phyloP scores from a whole-genome alignment of 2,797 vertebrate genomes.

The Tauraco hartlaubi region DNA sequence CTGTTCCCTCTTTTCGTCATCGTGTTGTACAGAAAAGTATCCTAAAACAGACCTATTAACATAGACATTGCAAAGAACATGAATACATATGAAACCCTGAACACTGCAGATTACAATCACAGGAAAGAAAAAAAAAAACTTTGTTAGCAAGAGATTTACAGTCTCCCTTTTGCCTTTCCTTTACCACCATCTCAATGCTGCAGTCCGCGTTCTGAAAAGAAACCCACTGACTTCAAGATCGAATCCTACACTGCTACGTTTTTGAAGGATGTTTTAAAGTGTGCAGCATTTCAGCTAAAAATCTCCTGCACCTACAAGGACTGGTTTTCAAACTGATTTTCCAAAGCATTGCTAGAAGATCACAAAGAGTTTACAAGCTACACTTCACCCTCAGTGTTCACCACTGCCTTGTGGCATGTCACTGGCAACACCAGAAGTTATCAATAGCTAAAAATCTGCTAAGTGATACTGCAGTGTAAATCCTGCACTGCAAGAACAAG shows the following conservation, averaged over 20 bases:
- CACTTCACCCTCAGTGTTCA: neutral
- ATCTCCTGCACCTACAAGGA: neutral
- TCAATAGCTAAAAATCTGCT: neutral
- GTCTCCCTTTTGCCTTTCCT: neutral
- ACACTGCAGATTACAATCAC: neutral
- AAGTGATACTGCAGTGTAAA: neutral
- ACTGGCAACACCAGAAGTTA: neutral
- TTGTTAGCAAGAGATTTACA: neutral
- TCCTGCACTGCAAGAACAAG: neutral
- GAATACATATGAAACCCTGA: neutral
- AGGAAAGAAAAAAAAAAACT: neutral
- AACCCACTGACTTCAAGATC: neutral
- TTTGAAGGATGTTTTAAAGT: neutral
- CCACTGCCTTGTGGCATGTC: neutral
- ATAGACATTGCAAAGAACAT: neutral
- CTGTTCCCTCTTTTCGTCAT: neutral
- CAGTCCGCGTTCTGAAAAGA: neutral
- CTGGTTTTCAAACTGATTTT: neutral
- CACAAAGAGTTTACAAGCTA: neutral
- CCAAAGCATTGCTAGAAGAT: neutral
- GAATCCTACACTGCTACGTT: neutral
- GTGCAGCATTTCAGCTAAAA: neutral
- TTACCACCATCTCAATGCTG: neutral
- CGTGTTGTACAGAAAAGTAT: neutral
- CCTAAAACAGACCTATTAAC: neutral